Percentiles rank a stretch among this genome's conserved stretches.
These are phyloP conservation scores for Malthinus flaveolus DNA, from an alignment of 2,888 invertebrate species.

Conservation along the genomic window DNA sequence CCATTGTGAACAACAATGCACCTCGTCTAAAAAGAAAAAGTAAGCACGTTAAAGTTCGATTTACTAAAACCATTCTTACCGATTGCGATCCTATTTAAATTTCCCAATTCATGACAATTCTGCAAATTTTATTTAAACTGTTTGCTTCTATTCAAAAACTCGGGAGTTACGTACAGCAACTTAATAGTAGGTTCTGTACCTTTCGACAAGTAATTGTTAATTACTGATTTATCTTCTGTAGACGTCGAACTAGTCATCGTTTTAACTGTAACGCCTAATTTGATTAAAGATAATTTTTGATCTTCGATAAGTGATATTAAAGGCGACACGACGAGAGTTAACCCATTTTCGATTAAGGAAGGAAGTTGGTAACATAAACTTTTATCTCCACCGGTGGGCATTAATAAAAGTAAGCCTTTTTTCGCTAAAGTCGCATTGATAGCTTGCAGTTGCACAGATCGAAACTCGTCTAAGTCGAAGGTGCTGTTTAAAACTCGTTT, in stretches of 20 bases:
- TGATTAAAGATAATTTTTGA: conserved; percentile 73
- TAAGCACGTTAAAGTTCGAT: no score
- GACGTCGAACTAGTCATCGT: conserved; percentile 71
- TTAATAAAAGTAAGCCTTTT: conserved; percentile 79
- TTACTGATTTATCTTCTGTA: conserved; percentile 55
- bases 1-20: conserved; percentile 94
- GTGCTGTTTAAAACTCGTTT: conserved; percentile 38
- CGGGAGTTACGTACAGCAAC: conserved; percentile 89
- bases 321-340: conserved; percentile 83
- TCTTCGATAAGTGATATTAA: conserved; percentile 90
- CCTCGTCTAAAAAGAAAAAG: conserved; percentile 71
- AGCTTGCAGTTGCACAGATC: conserved; percentile 79
- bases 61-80: conserved; percentile 58
- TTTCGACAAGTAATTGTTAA: conserved; percentile 44
- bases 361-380: conserved; percentile 89
- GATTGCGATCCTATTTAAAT: conserved; percentile 79
- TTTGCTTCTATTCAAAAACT: conserved; percentile 85
- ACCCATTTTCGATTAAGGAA: conserved; percentile 62
- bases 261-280: conserved; percentile 65
- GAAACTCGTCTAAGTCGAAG: conserved; percentile 72
- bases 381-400: conserved; percentile 93
- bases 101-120: conserved; percentile 72
- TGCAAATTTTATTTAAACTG: conserved; percentile 84
- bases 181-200: conserved; percentile 59
- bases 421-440: conserved; percentile 84